phyloP scores from a whole-genome alignment of 2,113 vertebrate species.

The Mesembrinibis cayennensis region DNA sequence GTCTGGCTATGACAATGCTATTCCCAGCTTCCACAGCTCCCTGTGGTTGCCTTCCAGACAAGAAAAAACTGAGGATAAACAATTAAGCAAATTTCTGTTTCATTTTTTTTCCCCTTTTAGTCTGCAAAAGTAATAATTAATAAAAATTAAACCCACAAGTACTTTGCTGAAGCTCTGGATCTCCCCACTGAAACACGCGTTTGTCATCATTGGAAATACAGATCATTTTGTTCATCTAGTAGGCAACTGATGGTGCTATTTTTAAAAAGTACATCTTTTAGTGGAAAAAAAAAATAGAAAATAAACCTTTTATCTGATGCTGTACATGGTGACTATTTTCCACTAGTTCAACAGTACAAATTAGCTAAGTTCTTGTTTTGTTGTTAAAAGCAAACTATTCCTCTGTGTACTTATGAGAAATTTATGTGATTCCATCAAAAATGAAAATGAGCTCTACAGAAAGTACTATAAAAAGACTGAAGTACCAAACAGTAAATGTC shows the following conservation, averaged over 20 bases:
- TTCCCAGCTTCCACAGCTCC: neutral
- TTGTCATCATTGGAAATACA: neutral
- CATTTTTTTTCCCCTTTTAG: neutral
- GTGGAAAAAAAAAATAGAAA: neutral
- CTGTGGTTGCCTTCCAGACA: neutral
- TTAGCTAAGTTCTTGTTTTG: neutral
- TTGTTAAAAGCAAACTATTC: neutral
- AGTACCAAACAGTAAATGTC: neutral
- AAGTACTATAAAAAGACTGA: neutral
- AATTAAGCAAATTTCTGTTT: neutral
- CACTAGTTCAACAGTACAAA: neutral
- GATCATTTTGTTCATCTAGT: neutral
- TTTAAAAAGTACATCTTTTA: neutral
- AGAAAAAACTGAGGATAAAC: neutral
- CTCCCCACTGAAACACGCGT: neutral
- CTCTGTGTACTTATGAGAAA: neutral
- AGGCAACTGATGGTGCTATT: neutral
- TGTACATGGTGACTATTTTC: neutral
- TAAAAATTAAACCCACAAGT: neutral
- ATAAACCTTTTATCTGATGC: neutral
- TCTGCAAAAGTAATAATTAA: neutral
- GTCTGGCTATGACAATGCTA: neutral
- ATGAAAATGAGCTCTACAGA: neutral
- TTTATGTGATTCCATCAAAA: neutral
- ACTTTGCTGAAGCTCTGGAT: neutral